Base-by-base conservation (phyloP, 2,888 invertebrate species). In the Calephelis perditalis region DNA sequence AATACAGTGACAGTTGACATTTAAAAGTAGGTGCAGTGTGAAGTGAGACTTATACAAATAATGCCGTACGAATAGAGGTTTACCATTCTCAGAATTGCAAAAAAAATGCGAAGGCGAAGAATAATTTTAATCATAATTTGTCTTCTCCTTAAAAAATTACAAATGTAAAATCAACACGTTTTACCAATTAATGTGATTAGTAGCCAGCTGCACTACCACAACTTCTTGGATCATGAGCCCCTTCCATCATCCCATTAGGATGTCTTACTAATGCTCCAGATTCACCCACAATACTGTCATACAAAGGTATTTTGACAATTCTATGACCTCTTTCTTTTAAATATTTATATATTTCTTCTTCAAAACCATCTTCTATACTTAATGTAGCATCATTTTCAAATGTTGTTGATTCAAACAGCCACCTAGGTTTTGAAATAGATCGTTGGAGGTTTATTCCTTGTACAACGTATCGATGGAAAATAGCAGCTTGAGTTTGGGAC, bases 381-480 rank as follows among this genome's bases (percentile, higher is more conserved):
- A 89, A 64, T 44, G 61, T 66, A 64, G 74, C 68, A 9, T 73
- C 67, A 9, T 64, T 15, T 54, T 77, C 75, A 7, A 76, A 77
- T 61, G 65, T 26, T 35, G 70, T 67, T 3, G 76, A 69, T 3
- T 87, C 89, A 63, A 78, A 87, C 8, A 86, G 40, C 89, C 88
- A 89, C 61, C 89, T 78, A 1, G 89, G 86, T 26, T 74, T 70
- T 5, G 79, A 78, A 6, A 89, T 64, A 43, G 84, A 69, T 36
- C 68, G 65, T 66, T 88, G 87, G 56, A 89, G 75, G 10, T 73
- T 75, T 12, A 73, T 59, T 7, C 76, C 77, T 70, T 89, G 87
- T 9, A 88, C 73, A 2, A 77, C 85, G 58, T 89, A 87, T 71
- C 86, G 77, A 59, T 89, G 86, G 61, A 89, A 89, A n/a, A 89